These are phyloP conservation scores for Ochropleura plecta DNA, from an alignment of 2,888 invertebrate species.

Conservation along the genomic window DNA sequence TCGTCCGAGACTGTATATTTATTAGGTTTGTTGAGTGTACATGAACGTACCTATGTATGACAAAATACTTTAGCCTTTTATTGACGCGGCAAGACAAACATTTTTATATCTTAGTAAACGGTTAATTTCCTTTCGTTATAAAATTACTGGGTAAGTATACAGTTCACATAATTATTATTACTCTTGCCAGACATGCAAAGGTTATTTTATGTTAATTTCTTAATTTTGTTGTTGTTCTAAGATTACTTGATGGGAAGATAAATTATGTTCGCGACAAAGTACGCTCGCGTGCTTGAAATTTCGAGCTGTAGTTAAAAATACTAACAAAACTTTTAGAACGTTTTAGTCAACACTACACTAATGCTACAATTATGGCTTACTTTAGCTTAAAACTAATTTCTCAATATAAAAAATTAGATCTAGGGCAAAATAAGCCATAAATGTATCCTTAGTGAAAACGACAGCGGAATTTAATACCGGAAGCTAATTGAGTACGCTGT, in stretches of 20 bases:
- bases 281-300: slow-evolving; percentile 2
- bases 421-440: slow-evolving; percentile 33
- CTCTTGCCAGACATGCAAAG: slow-evolving; percentile 45
- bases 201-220: slow-evolving; percentile 45
- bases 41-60: slow-evolving; percentile 31
- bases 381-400: neutral
- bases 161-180: slow-evolving; percentile 25
- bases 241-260: slow-evolving; percentile 4
- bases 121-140: slow-evolving; percentile 14
- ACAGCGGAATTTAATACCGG: neutral
- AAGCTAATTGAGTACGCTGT: neutral
- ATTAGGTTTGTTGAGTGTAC: neutral
- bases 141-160: slow-evolving; percentile 21
- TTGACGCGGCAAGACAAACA: slow-evolving; percentile 41
- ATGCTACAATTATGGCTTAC: neutral
- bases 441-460: slow-evolving; percentile 13
- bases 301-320: neutral
- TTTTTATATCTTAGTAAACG: slow-evolving; percentile 35
- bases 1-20: no score
- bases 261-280: slow-evolving; percentile 10
- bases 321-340: neutral
- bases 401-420: slow-evolving; percentile 7
- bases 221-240: slow-evolving; percentile 23
- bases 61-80: slow-evolving; percentile 34
- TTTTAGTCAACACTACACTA: neutral